A percentile compares a stretch with the other conserved stretches of the same genome.
phyloP scores from a whole-genome alignment of 2,888 invertebrate species.

The Hypomecis atomaria region DNA sequence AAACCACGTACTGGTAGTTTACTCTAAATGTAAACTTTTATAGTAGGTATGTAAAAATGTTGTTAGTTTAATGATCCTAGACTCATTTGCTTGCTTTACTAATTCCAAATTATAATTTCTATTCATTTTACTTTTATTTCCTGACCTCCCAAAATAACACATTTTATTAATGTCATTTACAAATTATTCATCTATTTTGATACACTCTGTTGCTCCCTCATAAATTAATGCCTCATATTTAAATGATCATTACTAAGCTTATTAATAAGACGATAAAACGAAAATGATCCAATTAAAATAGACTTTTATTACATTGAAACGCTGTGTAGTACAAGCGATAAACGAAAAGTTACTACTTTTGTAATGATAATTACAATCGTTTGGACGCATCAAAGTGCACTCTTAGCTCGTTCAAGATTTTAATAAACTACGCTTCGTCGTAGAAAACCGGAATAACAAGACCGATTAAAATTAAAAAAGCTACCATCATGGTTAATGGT shows the following conservation, averaged over 20 bases:
- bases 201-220: conserved; percentile 45
- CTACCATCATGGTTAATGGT: conserved; percentile 61
- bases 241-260: conserved; percentile 64
- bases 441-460: conserved; percentile 59
- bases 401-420: conserved; percentile 37
- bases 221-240: conserved; percentile 51
- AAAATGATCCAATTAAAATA: conserved; percentile 71
- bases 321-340: conserved; percentile 66
- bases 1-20: background rate
- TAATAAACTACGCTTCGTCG: conserved; percentile 49
- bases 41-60: background rate
- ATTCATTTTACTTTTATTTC: background rate
- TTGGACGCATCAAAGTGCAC: conserved; percentile 65
- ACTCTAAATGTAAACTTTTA: background rate
- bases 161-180: conserved; percentile 36
- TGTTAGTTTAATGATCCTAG: conserved; percentile 11
- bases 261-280: conserved; percentile 69
- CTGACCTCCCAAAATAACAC: conserved; percentile 33
- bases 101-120: conserved; percentile 13
- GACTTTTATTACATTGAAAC: conserved; percentile 68
- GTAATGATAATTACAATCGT: conserved; percentile 67
- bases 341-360: conserved; percentile 68
- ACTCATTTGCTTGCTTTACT: background rate
- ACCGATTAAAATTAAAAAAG: conserved; percentile 55
- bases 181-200: conserved; percentile 46